Conservation (phyloP, 2,888 invertebrate genomes). For the Aspidiotus destructor region DNA sequence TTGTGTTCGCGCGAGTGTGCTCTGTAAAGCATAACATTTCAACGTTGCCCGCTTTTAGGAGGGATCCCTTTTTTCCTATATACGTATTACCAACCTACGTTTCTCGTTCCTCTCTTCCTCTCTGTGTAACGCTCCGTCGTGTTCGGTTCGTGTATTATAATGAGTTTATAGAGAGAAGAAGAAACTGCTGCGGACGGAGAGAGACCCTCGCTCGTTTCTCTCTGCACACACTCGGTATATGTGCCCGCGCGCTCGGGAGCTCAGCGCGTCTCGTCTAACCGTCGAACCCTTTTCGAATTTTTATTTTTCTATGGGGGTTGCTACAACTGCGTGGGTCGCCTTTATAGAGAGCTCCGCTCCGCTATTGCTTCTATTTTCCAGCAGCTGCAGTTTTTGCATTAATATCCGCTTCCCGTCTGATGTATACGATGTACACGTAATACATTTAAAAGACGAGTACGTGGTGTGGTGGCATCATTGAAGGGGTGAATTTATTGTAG, state of each 20-base stretch:
- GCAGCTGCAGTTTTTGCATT: constrained; percentile 31
- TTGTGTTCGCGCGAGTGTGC: constrained; percentile 18
- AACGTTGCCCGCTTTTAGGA: constrained; percentile 8
- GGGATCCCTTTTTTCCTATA: constrained; percentile 21
- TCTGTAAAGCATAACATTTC: constrained; percentile 28
- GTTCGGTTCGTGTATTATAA: neutral
- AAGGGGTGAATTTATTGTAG: too few species aligned
- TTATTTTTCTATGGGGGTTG: constrained; percentile 23
- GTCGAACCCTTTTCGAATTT: constrained; percentile 30
- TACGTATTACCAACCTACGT: constrained; percentile 6
- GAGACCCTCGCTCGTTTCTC: constrained; percentile 1
- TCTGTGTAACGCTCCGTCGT: constrained; percentile 9
- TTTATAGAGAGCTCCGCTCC: neutral
- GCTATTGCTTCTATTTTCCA: constrained; percentile 16
- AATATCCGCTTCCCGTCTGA: constrained; percentile 26
- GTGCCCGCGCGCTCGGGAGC: neutral
- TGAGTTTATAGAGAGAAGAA: neutral
- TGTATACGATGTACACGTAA: too few species aligned
- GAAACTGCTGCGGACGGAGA: neutral
- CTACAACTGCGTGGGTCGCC: neutral
- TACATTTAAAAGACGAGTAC: too few species aligned
- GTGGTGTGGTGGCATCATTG: too few species aligned
- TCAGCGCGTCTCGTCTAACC: constrained; percentile 14
- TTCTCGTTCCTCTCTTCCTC: constrained; percentile 1
- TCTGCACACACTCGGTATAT: neutral